Percentiles rank a stretch among this genome's conserved stretches.
Conservation (phyloP, 2,113 vertebrate species). For the Cyanoderma ruficeps region DNA sequence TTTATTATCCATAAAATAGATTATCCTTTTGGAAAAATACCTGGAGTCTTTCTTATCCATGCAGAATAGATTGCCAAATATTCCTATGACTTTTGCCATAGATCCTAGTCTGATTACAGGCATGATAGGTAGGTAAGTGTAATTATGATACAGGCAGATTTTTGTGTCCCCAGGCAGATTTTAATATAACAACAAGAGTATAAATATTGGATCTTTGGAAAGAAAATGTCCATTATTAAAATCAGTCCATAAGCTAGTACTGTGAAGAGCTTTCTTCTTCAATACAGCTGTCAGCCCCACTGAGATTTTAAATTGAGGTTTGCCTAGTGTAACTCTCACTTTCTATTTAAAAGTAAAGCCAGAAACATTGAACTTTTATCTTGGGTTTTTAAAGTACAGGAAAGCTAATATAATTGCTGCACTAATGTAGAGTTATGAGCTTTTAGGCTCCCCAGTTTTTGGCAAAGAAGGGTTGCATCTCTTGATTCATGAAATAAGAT, state of each 20-base stretch:
- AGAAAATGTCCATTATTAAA: conserved; percentile 35
- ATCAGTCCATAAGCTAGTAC: background rate
- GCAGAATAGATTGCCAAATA: background rate
- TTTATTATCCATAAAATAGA: background rate
- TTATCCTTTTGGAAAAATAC: background rate
- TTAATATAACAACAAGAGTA: conserved; percentile 35
- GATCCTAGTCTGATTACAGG: background rate
- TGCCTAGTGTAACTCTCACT: conserved; percentile 10
- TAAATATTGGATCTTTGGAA: conserved; percentile 18
- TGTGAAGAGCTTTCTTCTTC: conserved; percentile 15
- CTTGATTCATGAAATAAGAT: background rate
- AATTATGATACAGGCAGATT: conserved; percentile 31
- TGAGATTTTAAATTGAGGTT: conserved; percentile 55
- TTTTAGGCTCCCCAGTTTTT: background rate
- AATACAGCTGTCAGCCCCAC: background rate
- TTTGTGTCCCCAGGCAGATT: background rate
- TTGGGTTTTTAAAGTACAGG: background rate
- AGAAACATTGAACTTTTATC: conserved; percentile 9
- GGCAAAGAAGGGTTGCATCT: background rate
- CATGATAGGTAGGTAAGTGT: background rate
- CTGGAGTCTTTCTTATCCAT: background rate
- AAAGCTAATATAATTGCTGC: conserved; percentile 15
- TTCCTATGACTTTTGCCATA: background rate
- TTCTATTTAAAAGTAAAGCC: conserved; percentile 32
- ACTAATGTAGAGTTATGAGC: conserved; percentile 1